Evolutionary conservation across 53 echinoderm and acorn worm species (phyloP).

Genomic region (Zoroaster sp.): DNA sequence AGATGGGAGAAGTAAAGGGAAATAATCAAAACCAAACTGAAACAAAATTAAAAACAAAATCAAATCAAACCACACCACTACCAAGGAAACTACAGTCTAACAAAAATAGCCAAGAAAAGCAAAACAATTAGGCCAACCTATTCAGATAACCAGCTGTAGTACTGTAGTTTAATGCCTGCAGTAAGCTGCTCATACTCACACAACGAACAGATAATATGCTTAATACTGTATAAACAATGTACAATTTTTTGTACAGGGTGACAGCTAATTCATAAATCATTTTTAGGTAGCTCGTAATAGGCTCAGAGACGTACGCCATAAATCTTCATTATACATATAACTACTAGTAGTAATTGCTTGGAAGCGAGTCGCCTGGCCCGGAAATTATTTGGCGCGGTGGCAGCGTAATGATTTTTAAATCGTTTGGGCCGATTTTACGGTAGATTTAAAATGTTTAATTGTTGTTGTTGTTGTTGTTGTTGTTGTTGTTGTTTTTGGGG

Average conservation of each 20-base stretch:
- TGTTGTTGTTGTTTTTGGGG: no score
- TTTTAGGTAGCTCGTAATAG: background rate
- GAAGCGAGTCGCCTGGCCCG: background rate
- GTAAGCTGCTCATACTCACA: background rate
- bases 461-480: background rate
- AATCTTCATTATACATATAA: background rate
- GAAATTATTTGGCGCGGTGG: background rate
- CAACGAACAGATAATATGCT: background rate
- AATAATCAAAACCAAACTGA: background rate
- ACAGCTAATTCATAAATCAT: background rate
- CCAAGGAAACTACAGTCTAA: background rate
- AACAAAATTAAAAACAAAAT: background rate
- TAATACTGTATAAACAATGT: background rate
- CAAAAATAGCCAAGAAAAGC: background rate
- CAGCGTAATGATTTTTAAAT: no score
- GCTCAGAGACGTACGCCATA: background rate
- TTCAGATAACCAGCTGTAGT: background rate
- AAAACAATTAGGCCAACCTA: background rate
- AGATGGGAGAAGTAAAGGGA: background rate
- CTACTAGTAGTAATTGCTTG: background rate
- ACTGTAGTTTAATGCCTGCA: background rate
- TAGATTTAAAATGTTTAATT: background rate
- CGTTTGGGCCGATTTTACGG: no score
- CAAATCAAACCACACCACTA: background rate
- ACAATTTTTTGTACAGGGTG: background rate